These are phyloP conservation scores for Ancistrus triradiatus DNA, from an alignment of 2,113 vertebrate genomes.

Conservation along the genomic window DNA sequence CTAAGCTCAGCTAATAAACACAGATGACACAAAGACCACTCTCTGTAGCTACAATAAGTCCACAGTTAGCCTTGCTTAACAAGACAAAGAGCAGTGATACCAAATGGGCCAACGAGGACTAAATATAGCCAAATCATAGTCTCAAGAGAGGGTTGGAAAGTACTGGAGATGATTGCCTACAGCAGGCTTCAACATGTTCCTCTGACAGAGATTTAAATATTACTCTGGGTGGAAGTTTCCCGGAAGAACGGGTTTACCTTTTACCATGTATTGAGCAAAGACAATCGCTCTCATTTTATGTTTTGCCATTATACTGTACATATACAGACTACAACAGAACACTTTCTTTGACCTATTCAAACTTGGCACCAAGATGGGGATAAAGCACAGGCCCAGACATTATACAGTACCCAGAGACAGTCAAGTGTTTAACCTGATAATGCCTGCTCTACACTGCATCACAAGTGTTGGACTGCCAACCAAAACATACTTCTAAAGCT, in stretches of 20 bases:
- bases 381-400: no score
- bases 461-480: no score
- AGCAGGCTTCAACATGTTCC: conserved; percentile 27
- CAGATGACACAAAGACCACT: background rate
- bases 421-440: no score
- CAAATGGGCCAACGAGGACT: conserved; percentile 28
- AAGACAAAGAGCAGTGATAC: conserved; percentile 12
- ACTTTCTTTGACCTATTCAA: no score
- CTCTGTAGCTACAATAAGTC: background rate
- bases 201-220: background rate
- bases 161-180: conserved; percentile 35
- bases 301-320: background rate
- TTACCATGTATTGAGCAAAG: background rate
- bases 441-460: no score
- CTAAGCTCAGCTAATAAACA: background rate
- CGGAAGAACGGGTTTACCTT: conserved; percentile 12
- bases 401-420: no score
- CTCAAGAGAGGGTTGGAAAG: conserved; percentile 34
- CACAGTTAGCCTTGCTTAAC: conserved; percentile 5
- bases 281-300: background rate
- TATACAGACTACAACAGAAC: background rate
- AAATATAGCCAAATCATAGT: conserved; percentile 28
- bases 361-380: no score
- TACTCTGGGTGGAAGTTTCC: background rate
- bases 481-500: no score